Conservation (phyloP, 2,797 vertebrate genomes). For the Rhynchonycteris naso region DNA sequence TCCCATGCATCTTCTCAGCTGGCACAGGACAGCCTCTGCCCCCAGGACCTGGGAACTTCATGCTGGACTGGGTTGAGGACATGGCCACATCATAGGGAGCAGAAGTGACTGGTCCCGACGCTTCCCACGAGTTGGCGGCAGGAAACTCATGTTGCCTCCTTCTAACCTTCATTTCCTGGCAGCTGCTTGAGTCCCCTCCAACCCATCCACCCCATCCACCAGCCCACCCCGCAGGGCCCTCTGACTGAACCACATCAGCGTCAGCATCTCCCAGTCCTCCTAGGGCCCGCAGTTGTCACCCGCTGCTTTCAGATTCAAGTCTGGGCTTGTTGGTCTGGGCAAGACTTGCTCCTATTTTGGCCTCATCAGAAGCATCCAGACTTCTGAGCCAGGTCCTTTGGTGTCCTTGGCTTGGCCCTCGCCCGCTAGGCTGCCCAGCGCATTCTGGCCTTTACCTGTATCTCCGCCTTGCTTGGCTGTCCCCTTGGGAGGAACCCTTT, state of each 20-base stretch:
- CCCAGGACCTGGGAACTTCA: background rate
- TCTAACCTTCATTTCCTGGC: background rate
- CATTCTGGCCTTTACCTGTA: background rate
- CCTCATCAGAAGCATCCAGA: background rate
- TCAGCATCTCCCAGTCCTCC: background rate
- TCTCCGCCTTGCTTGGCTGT: background rate
- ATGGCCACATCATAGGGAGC: background rate
- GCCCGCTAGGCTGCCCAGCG: background rate
- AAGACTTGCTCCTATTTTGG: background rate
- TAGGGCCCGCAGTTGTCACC: background rate
- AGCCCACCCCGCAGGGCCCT: background rate
- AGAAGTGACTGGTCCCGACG: background rate
- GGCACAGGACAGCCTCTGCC: background rate
- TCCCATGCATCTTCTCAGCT: background rate
- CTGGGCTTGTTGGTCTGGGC: constrained; percentile 21
- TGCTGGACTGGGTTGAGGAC: background rate
- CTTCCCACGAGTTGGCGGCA: accelerated
- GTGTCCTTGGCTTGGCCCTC: background rate
- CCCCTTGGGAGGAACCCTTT: too few relatives aligned
- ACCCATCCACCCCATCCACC: background rate
- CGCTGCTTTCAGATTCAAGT: background rate
- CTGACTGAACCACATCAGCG: background rate
- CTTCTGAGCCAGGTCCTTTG: background rate
- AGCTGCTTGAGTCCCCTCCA: accelerated
- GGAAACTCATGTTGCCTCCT: background rate